A percentile compares a stretch with the other conserved stretches of the same genome.
Evolutionary conservation across 2,888 invertebrate species (phyloP).

Genomic region (Cerastis leucographa): DNA sequence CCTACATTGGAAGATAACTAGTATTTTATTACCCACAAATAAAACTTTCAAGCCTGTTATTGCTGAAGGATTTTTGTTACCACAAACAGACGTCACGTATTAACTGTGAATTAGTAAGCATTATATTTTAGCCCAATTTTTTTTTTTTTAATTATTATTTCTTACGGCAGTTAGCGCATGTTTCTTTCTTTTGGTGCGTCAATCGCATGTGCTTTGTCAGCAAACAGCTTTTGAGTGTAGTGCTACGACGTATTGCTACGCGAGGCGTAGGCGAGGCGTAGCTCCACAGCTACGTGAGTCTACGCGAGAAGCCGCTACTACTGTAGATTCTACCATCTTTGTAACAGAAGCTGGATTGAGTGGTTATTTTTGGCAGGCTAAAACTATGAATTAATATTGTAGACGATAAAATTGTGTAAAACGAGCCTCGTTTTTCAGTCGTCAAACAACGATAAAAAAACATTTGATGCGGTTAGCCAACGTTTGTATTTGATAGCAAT

Average conservation of each 20-base stretch:
- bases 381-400: not conserved
- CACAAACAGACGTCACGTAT: too few species aligned
- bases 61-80: too few species aligned
- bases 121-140: too few species aligned
- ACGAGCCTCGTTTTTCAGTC: not conserved
- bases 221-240: not conserved
- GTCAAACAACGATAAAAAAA: not conserved
- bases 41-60: not conserved
- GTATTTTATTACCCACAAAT: not conserved
- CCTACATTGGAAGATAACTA: not conserved
- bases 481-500: slow-evolving; percentile 5
- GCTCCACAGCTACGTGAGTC: not conserved
- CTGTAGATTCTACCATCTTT: not conserved
- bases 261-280: slow-evolving; percentile 18
- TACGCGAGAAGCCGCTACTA: not conserved
- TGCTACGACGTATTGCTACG: slow-evolving; percentile 5
- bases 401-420: not conserved
- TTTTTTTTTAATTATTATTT: not conserved
- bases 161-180: not conserved
- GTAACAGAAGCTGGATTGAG: not conserved
- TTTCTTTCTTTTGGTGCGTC: too few species aligned
- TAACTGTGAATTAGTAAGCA: not conserved
- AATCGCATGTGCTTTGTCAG: too few species aligned
- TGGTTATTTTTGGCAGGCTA: not conserved
- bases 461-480: not conserved